Base-by-base conservation (phyloP, 2,797 vertebrate species). In the Erethizon dorsatum region DNA sequence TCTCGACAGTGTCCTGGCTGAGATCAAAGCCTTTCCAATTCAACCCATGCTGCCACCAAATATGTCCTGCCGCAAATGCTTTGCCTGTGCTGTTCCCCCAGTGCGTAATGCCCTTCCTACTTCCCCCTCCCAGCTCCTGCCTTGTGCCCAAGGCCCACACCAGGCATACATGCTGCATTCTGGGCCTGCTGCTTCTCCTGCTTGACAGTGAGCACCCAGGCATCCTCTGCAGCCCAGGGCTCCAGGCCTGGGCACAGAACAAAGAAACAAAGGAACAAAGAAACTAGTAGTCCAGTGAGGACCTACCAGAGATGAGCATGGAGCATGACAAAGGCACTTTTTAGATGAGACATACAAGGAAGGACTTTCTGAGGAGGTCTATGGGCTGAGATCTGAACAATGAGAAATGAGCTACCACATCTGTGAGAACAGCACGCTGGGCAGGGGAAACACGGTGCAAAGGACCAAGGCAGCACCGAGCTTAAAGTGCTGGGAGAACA, bases 391-490 rank as follows among this genome's bases (percentile, higher is more conserved):
- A 56, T 69, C 63, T 37, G 8, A 52, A 56, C 5, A 3, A 7
- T n/a, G 86, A 57, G 67, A 15, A 71, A 13, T 45, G 59, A 84
- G 83, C 83, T 80, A 5, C 3, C 5, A 31, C 13, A 3, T 63
- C 56, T 14, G 6, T 20, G 69, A 63, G 75, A 69, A 59, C 33
- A 71, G 91, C 80, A 37, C 79, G 24, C 41, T n/a, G 20, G 57
- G 79, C 20, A 54, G 56, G 80, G 56, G 79, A 86, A 71, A 80
- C 45, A 54, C 57, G 71, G 47, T 61, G 4, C 13, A 2, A 28
- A 28, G 67, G 57, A 63, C 86, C 83, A 28, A 59, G 83, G 86
- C 65, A 79, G 56, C 47, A 33, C 52, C 8, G 45, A 94, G 28
- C 61, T 69, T 28, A 13, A 47, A 45, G 8, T 12, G 15, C 59